Percentiles rank a stretch among this genome's conserved stretches.
Evolutionary conservation across 2,797 vertebrate species (phyloP).

Genomic region (Siniperca obscura): DNA sequence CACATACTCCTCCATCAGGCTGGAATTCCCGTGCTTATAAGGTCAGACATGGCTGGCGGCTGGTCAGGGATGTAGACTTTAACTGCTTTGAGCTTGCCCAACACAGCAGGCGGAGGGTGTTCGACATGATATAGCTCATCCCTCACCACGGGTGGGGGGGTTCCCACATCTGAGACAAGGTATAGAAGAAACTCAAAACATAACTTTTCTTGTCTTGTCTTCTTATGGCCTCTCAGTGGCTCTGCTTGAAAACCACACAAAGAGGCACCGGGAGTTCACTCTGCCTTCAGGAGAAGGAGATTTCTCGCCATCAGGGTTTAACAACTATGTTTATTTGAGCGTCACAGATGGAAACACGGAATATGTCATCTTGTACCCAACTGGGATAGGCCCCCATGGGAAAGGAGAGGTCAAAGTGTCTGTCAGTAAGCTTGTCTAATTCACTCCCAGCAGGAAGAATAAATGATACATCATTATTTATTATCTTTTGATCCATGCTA

Average conservation of each 20-base stretch:
- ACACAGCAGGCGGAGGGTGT: constrained; percentile 57
- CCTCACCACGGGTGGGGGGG: constrained; percentile 37
- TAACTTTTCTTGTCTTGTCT: constrained; percentile 69
- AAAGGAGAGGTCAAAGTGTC: constrained; percentile 47
- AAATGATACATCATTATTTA: constrained; percentile 57
- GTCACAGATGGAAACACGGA: constrained; percentile 56
- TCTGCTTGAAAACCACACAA: constrained; percentile 70
- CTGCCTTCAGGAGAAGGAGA: constrained; percentile 54
- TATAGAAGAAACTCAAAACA: constrained; percentile 72
- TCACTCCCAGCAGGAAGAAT: constrained; percentile 55
- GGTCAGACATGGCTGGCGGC: constrained; percentile 79
- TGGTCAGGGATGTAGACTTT: constrained; percentile 75
- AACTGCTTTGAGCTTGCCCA: constrained; percentile 69
- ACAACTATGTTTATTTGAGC: constrained; percentile 61
- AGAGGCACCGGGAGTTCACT: constrained; percentile 71
- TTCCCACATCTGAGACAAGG: constrained; percentile 77
- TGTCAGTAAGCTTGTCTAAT: constrained; percentile 64
- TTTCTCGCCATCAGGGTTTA: constrained; percentile 53
- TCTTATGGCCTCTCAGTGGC: constrained; percentile 65
- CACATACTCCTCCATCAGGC: constrained; percentile 66
- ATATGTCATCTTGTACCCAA: constrained; percentile 58
- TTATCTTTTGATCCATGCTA: constrained; percentile 64
- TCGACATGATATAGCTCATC: constrained; percentile 77
- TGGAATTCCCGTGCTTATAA: constrained; percentile 75
- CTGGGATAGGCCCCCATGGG: constrained; percentile 28